These are phyloP conservation scores for Bufo bufo DNA, from an alignment of 2,113 vertebrate genomes.

Conservation along the genomic window DNA sequence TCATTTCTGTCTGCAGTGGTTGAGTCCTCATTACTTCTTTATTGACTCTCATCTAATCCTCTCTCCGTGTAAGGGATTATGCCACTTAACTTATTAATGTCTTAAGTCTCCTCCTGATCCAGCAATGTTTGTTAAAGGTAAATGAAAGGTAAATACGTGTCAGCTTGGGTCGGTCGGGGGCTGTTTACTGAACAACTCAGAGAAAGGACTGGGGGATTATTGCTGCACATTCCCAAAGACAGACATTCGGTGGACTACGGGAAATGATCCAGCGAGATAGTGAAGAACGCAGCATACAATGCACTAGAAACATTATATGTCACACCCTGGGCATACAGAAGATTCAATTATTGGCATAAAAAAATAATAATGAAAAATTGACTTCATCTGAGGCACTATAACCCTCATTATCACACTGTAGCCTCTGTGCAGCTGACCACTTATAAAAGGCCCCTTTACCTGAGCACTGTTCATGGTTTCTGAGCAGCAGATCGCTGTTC, in stretches of 20 bases:
- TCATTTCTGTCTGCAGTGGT: neutral
- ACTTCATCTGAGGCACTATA: too few relatives aligned
- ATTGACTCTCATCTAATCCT: neutral
- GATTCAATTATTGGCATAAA: neutral
- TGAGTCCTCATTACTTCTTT: neutral
- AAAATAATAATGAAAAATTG: too few relatives aligned
- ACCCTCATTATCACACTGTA: neutral
- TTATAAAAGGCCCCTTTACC: too few relatives aligned
- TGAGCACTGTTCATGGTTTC: too few relatives aligned
- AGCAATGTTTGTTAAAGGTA: neutral
- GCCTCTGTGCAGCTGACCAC: too few relatives aligned
- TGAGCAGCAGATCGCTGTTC: too few relatives aligned
- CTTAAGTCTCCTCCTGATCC: neutral
- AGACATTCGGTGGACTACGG: neutral
- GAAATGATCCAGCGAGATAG: neutral
- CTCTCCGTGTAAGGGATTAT: neutral
- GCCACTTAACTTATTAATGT: neutral
- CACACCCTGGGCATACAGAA: neutral
- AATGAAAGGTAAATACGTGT: conserved; percentile 6
- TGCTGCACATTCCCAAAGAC: neutral
- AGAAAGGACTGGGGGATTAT: neutral
- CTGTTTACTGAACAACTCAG: neutral
- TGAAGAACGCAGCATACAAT: neutral
- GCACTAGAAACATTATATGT: neutral
- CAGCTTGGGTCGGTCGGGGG: neutral